Conservation (phyloP, 2,797 vertebrate species). For the Lithobates pipiens region DNA sequence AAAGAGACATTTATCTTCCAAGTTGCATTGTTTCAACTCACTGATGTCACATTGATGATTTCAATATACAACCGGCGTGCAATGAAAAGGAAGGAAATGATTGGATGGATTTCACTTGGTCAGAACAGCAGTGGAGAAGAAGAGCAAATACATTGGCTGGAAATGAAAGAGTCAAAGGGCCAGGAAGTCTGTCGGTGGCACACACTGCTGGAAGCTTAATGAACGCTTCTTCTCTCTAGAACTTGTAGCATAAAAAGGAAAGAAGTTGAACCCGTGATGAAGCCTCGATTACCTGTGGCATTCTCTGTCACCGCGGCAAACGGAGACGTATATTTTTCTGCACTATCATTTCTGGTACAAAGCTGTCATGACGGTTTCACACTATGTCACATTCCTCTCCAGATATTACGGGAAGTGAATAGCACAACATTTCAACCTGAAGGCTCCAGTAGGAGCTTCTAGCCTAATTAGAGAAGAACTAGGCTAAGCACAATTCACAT, state of each 20-base stretch:
- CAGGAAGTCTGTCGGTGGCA: conserved; percentile 95
- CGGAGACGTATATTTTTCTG: neutral
- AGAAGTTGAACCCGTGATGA: neutral
- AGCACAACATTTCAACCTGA: neutral
- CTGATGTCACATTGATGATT: conserved; percentile 92
- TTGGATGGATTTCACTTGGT: conserved; percentile 94
- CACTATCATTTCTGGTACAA: neutral
- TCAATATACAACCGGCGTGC: conserved; percentile 90
- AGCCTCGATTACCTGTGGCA: neutral
- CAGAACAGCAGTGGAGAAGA: conserved; percentile 93
- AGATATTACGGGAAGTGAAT: neutral
- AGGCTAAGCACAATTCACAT: neutral
- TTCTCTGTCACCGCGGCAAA: neutral
- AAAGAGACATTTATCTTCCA: conserved; percentile 98
- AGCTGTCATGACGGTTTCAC: neutral
- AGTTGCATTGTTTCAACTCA: conserved; percentile 96
- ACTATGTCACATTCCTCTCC: neutral
- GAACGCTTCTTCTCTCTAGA: neutral
- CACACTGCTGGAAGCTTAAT: conserved; percentile 87
- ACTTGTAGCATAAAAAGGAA: neutral
- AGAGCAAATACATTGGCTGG: conserved; percentile 92
- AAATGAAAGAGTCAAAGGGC: conserved; percentile 89
- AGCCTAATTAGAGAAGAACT: no score
- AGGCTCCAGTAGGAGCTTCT: no score
- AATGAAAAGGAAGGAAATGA: conserved; percentile 98